Percentiles rank a stretch among this genome's conserved stretches.
Conservation (phyloP, 2,888 invertebrate genomes). For the Limnephilus rhombicus region DNA sequence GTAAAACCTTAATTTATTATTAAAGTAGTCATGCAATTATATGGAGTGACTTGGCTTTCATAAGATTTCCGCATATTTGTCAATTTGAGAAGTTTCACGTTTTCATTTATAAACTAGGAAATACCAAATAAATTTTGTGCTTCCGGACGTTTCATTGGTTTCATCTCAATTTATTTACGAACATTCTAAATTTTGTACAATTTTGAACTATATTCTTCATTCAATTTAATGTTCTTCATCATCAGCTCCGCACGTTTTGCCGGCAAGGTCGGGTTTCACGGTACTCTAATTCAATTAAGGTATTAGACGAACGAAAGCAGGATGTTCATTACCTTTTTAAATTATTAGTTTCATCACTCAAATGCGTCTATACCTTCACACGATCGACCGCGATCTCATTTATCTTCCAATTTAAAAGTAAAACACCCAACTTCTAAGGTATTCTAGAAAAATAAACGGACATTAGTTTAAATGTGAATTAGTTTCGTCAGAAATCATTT, state of each 20-base stretch:
- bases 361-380: conserved; percentile 32
- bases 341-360: conserved; percentile 61
- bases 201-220: neutral
- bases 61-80: neutral
- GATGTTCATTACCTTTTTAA: conserved; percentile 57
- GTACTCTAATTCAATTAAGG: conserved; percentile 61
- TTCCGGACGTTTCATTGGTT: neutral
- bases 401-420: neutral
- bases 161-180: neutral
- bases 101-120: neutral
- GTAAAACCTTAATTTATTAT: conserved; percentile 11
- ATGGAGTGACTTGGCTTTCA: neutral
- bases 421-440: neutral
- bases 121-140: neutral
- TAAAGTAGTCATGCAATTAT: neutral
- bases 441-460: neutral
- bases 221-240: conserved; percentile 17
- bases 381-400: neutral
- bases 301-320: conserved; percentile 53
- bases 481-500: neutral
- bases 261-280: conserved; percentile 49
- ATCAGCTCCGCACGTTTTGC: conserved; percentile 41
- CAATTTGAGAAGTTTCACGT: neutral
- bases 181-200: neutral
- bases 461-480: neutral